Percentiles rank a stretch among this genome's conserved stretches.
phyloP scores from a whole-genome alignment of 2,888 invertebrate genomes.

The Ormyrus pomaceus region DNA sequence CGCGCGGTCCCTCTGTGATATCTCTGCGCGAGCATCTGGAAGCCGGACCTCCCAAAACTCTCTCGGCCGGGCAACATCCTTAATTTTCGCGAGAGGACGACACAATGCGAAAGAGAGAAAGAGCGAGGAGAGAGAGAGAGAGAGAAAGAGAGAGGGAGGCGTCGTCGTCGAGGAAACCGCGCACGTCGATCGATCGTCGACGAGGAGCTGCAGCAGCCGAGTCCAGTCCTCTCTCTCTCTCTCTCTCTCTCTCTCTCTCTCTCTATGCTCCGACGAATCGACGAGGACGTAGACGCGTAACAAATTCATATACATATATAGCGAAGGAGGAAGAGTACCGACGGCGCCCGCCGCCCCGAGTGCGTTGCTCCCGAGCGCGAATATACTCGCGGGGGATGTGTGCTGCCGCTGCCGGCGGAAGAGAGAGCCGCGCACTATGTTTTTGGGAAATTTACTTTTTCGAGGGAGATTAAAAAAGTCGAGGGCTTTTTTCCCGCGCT shows the following conservation, averaged over 20 bases:
- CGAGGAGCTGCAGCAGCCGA: too few species aligned
- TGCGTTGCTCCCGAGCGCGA: background rate
- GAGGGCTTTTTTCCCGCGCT: too few species aligned
- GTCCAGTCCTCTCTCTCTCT: too few species aligned
- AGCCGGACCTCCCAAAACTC: conserved; percentile 27
- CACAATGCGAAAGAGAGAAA: too few species aligned
- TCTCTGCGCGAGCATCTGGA: conserved; percentile 15
- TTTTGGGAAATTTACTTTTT: too few species aligned
- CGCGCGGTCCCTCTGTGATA: background rate
- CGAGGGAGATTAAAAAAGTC: too few species aligned
- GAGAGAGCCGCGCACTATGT: too few species aligned
- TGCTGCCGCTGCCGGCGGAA: background rate
- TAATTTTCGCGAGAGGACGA: conserved; percentile 3
- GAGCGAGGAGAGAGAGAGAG: too few species aligned
- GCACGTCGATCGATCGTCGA: background rate
- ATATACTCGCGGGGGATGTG: too few species aligned
- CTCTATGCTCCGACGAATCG: too few species aligned
- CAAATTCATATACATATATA: background rate
- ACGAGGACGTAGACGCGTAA: background rate
- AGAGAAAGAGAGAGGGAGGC: background rate
- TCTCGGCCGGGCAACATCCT: background rate
- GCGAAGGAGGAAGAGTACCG: background rate
- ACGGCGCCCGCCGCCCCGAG: background rate
- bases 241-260: too few species aligned
- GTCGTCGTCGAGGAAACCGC: background rate